Conservation (phyloP, 2,797 vertebrate species). For the Acropternis orthonyx region DNA sequence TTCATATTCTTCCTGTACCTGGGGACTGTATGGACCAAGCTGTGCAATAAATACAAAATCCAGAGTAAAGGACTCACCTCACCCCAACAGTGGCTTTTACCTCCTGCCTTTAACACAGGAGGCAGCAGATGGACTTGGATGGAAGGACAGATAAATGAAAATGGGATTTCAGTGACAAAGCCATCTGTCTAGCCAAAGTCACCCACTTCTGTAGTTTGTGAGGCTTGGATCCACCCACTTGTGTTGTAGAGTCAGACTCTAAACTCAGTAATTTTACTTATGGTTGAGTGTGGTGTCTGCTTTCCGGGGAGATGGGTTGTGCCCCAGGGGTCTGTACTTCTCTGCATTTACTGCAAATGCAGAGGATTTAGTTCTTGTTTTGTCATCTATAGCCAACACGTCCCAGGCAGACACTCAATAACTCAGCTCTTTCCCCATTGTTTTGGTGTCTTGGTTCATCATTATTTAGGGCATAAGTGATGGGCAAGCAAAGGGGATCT, state of each 20-base stretch:
- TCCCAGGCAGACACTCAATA: not conserved
- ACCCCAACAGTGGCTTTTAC: not conserved
- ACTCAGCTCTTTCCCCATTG: not conserved
- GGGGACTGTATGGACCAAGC: not conserved
- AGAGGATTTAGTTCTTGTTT: not conserved
- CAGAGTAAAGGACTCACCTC: not conserved
- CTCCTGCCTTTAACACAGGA: not conserved
- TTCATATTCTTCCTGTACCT: not conserved
- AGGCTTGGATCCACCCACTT: constrained; percentile 48
- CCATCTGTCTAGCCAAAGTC: constrained; percentile 62
- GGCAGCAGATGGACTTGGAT: constrained; percentile 33
- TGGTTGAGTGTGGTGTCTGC: not conserved
- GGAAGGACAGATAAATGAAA: constrained; percentile 45
- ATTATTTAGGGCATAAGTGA: not conserved
- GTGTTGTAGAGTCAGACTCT: constrained; percentile 45
- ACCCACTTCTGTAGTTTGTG: constrained; percentile 50
- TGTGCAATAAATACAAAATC: not conserved
- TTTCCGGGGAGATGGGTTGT: not conserved
- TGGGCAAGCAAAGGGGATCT: not conserved
- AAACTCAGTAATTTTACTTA: constrained; percentile 16
- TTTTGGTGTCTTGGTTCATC: not conserved
- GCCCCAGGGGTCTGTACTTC: not conserved
- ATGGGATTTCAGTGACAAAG: constrained; percentile 40
- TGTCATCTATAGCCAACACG: not conserved
- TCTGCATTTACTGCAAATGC: not conserved